phyloP scores from a whole-genome alignment of 2,113 vertebrate genomes.

The Spheniscus mendiculus region DNA sequence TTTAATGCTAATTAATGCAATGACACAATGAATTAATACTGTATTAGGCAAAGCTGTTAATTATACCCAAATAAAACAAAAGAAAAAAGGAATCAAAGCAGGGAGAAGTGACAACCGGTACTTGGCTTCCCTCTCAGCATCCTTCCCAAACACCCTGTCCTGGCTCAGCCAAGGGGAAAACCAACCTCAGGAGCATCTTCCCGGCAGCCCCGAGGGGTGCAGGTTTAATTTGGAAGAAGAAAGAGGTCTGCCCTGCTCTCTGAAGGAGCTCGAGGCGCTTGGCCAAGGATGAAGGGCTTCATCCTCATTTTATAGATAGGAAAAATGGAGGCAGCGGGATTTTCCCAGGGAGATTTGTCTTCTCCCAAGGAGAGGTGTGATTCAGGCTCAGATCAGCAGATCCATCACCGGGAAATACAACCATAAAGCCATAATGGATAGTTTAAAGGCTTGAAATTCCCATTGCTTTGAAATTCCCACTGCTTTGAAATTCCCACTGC shows the following conservation, averaged over 20 bases:
- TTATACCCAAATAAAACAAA: conserved; percentile 65
- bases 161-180: background rate
- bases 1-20: conserved; percentile 77
- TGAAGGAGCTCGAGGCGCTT: background rate
- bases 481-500: background rate
- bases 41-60: conserved; percentile 69
- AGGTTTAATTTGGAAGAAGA: background rate
- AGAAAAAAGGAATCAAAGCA: background rate
- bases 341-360: background rate
- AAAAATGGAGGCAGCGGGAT: rapidly evolving
- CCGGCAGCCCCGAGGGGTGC: background rate
- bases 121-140: background rate
- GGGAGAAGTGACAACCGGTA: background rate
- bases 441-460: background rate
- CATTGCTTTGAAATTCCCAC: background rate
- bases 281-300: background rate
- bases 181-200: background rate
- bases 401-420: rapidly evolving
- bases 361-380: background rate
- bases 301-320: background rate
- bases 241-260: background rate
- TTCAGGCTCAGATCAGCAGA: background rate
- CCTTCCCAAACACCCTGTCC: background rate
- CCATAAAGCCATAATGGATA: background rate
- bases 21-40: conserved; percentile 69